Evolutionary conservation across 2,888 invertebrate species (phyloP), one percentile per base, ranked within the genome.

Genomic region (Drosophila maculinotata): DNA sequence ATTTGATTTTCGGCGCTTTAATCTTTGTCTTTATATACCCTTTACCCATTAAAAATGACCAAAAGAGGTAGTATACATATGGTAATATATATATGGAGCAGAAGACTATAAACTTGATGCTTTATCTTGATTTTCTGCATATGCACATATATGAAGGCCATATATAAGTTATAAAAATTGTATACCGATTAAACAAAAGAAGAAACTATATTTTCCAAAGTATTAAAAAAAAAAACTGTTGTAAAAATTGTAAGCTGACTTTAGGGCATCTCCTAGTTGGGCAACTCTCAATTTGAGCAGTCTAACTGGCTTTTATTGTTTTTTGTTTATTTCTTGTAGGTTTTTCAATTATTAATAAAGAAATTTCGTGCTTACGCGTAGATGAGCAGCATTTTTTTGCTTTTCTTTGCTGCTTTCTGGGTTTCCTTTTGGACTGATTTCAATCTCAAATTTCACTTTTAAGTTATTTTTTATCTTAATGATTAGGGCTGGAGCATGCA

Each of bases 1-100:
- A 71, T 76, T 76, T 75, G 69, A 67, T 77, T 77, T 71, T 71
- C 60, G 65, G 63, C 68, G 80, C 79, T 76, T 73, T 69, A 82
- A 76, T 78, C 65, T 56, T 31, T 26, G 42, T 42, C 28, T 20
- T 20, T 20, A 20, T 3, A 20, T 20, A 20, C 20, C 20, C 20
- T 20, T 2, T 20, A 20, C 20, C 2, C 20, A 20, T 20, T 20
- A 20, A 20, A 4, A 20, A 20, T 20, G 20, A 3, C 2, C 20
- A 4, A 20, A 20, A 20, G 20, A 20, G 4, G n/a, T n/a, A n/a
- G n/a, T n/a, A 20, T 3, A 20, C 20, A 20, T 20, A 20, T 3
- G n/a, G n/a, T n/a, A n/a, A n/a, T n/a, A n/a, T n/a, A n/a, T n/a
- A n/a, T n/a, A n/a, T n/a, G n/a, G n/a, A n/a, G n/a, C n/a, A n/a